phyloP scores from a whole-genome alignment of 2,113 vertebrate species.

The Sinocyclocheilus grahami region DNA sequence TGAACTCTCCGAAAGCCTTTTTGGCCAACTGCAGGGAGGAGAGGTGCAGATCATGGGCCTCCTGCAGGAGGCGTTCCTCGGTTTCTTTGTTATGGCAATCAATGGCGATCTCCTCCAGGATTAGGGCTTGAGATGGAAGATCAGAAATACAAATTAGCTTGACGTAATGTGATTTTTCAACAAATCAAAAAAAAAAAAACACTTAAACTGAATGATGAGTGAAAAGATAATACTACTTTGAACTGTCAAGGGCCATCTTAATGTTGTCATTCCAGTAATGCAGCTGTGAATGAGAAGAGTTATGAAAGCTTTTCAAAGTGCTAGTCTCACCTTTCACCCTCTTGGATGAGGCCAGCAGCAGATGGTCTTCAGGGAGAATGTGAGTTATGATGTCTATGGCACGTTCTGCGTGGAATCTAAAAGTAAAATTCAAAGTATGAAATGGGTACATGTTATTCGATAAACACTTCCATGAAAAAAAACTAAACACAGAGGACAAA shows the following conservation, averaged over 20 bases:
- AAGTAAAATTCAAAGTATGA: constrained; percentile 53
- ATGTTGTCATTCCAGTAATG: background rate
- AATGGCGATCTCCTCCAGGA: constrained; percentile 98
- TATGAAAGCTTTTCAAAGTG: background rate
- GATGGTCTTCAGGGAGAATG: constrained; percentile 98
- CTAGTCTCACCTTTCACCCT: constrained; percentile 91
- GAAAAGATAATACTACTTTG: background rate
- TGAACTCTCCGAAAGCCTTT: constrained; percentile 99
- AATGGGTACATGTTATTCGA: constrained; percentile 18
- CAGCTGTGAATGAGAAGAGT: background rate
- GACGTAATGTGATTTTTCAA: background rate
- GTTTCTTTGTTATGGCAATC: constrained; percentile 99
- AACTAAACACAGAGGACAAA: background rate
- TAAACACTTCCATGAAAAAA: constrained; percentile 50
- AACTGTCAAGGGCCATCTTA: background rate
- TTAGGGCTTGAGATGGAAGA: constrained; percentile 81
- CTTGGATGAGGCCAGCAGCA: constrained; percentile 97
- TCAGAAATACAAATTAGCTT: constrained; percentile 5
- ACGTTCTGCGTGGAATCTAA: constrained; percentile 97
- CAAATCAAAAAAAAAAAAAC: background rate
- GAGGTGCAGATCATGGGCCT: constrained; percentile 97
- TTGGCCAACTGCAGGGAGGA: constrained; percentile 96
- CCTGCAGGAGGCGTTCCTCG: constrained; percentile 94
- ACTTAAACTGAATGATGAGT: background rate
- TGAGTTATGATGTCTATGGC: constrained; percentile 99